Conservation (phyloP, 2,797 vertebrate species). For the Eulemur rubriventer region DNA sequence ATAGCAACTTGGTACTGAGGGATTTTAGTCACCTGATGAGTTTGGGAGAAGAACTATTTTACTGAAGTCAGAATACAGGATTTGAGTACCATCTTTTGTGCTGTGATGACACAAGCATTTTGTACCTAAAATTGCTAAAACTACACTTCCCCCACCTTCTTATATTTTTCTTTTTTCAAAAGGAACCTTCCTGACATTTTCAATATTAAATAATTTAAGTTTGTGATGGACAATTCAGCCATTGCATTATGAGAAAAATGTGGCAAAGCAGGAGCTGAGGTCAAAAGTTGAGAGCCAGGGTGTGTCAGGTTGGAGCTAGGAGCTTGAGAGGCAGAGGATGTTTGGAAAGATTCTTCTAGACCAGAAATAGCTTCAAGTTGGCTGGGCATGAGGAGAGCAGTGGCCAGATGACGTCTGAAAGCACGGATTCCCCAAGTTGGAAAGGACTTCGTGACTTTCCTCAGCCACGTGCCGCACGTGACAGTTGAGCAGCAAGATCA, state of each 20-base stretch:
- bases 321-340: background rate
- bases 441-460: background rate
- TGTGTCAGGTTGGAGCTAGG: background rate
- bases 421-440: background rate
- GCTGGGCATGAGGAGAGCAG: background rate
- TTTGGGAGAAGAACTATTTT: background rate
- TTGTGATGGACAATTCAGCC: background rate
- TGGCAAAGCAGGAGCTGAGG: background rate
- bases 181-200: background rate
- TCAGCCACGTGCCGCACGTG: accelerated
- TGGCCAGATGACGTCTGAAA: background rate
- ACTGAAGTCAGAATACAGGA: background rate
- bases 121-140: background rate
- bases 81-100: background rate
- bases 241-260: background rate
- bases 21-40: background rate
- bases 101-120: background rate
- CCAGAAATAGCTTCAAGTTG: background rate
- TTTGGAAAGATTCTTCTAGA: background rate
- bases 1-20: background rate
- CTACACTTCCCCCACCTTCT: background rate
- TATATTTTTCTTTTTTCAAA: background rate
- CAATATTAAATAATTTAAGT: background rate
- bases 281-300: background rate
- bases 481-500: background rate